Evolutionary conservation across 2,888 invertebrate genomes (phyloP), one percentile per base, ranked within the genome.

Genomic region (Harmothoe impar): DNA sequence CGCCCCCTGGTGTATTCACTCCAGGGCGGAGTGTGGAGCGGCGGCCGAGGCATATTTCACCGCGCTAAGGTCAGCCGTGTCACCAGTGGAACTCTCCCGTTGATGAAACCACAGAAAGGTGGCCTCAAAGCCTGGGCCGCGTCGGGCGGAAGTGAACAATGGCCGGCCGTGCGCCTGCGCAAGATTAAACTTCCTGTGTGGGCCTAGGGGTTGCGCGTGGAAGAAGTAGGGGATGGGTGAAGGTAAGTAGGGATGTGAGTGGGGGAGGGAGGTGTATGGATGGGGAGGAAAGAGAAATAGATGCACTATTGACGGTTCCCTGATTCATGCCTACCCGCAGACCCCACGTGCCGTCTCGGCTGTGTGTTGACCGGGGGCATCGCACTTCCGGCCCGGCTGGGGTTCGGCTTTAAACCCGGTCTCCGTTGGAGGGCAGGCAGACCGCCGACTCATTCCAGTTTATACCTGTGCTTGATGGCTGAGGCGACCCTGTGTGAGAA

Each of bases 91-190:
- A 86, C 86, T 86, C 86, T 86, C 86, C 86, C 33, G 86, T 86
- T 86, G 86, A 86, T 86, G 86, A 86, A 86, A 86, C 52, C 56
- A 86, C 86, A 86, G 86, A 86, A 56, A 86, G 86, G 54, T 56
- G 54, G 31, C 31, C 86, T 86, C 31, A 25, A 33, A 84, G 84
- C 84, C 25, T 20, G 51, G n/a, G 52, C 51, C 43, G 84, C 43
- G 23, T 35, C 54, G 86, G 86, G 54, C 86, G 33, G 54, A 86
- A 54, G 56, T 86, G 86, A 86, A 86, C 86, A 86, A 86, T 86
- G 86, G 54, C 86, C 56, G 81, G 5, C 81, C 1, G 35, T 20
- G 81, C 81, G 81, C 81, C 81, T 81, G 81, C 81, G 81, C 81
- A 81, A 81, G 81, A 81, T 81, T 81, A 81, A 81, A 81, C 81